These are phyloP conservation scores for Erpetoichthys calabaricus DNA, from an alignment of 2,797 vertebrate genomes.

Conservation along the genomic window DNA sequence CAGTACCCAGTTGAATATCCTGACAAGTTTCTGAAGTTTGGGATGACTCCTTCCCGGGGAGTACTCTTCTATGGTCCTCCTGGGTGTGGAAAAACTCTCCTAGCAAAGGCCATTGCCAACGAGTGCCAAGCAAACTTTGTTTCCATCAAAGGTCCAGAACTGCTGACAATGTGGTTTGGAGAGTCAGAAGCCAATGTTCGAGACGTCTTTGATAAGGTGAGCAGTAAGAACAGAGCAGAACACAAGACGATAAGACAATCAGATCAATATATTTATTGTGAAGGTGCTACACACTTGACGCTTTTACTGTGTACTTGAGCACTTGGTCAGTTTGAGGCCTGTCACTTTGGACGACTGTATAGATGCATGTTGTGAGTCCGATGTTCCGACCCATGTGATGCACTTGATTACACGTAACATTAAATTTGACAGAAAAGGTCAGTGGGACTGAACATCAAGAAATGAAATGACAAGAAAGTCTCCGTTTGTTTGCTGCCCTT, in stretches of 20 bases:
- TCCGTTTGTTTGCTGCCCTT: not conserved
- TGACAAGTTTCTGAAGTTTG: conserved; percentile 39
- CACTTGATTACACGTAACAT: too few relatives aligned
- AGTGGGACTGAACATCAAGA: too few relatives aligned
- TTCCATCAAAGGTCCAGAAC: conserved; percentile 37
- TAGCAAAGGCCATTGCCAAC: conserved; percentile 37
- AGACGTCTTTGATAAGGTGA: conserved; percentile 39
- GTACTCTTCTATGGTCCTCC: conserved; percentile 38
- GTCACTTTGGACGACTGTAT: not conserved
- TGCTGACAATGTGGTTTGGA: conserved; percentile 41
- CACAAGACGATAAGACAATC: not conserved
- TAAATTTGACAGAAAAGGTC: too few relatives aligned
- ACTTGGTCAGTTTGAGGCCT: not conserved
- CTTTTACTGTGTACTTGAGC: not conserved
- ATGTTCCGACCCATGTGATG: not conserved
- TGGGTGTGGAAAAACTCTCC: conserved; percentile 34
- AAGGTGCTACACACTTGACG: too few relatives aligned
- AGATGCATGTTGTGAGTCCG: not conserved
- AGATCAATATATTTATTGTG: too few relatives aligned
- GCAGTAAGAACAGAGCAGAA: not conserved
- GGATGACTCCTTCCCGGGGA: conserved; percentile 37
- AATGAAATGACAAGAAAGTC: too few relatives aligned
- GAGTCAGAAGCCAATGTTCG: conserved; percentile 39
- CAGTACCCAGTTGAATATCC: conserved; percentile 39
- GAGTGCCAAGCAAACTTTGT: conserved; percentile 40